These are phyloP conservation scores for Prostheceraeus crozeri DNA, from an alignment of 2,888 invertebrate species.

Conservation along the genomic window DNA sequence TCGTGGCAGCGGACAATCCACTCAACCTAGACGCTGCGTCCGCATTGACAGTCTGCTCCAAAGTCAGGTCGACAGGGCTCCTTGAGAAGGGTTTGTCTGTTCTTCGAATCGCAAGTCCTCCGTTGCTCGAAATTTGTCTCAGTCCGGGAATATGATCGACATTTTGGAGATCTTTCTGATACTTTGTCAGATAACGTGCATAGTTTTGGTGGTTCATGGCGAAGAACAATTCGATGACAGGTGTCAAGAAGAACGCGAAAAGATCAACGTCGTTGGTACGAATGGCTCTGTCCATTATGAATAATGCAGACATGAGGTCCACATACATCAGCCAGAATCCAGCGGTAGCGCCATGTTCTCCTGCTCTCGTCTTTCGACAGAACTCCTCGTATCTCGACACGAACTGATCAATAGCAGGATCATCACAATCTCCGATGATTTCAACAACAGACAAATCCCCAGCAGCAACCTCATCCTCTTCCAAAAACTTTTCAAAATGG, in stretches of 20 bases:
- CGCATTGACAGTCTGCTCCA: conserved; percentile 9
- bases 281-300: conserved; percentile 2
- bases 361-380: conserved; percentile 11
- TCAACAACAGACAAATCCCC: conserved; percentile 7
- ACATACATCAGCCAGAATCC: conserved; percentile 26
- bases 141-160: conserved; percentile 20
- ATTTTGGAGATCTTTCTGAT: conserved; percentile 23
- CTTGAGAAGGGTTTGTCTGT: background rate
- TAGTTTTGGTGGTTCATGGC: conserved; percentile 19
- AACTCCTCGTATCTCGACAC: background rate
- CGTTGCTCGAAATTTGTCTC: conserved; percentile 10
- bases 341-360: conserved; percentile 27
- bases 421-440: background rate
- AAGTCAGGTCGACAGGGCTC: conserved; percentile 17
- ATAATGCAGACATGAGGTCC: conserved; percentile 5
- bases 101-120: conserved; percentile 4
- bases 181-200: conserved; percentile 25
- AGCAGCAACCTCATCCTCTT: too few relatives aligned
- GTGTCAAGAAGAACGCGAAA: conserved; percentile 8
- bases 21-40: conserved; percentile 3
- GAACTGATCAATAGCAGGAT: too few relatives aligned
- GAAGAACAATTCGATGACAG: conserved; percentile 7
- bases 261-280: conserved; percentile 25
- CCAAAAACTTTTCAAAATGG: conserved; percentile 40
- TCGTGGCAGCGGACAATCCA: background rate